Evolutionary conservation across 53 echinoderm and acorn worm species (phyloP), one percentile per base, ranked within the genome.

Genomic region (Apostichopus leukothele): DNA sequence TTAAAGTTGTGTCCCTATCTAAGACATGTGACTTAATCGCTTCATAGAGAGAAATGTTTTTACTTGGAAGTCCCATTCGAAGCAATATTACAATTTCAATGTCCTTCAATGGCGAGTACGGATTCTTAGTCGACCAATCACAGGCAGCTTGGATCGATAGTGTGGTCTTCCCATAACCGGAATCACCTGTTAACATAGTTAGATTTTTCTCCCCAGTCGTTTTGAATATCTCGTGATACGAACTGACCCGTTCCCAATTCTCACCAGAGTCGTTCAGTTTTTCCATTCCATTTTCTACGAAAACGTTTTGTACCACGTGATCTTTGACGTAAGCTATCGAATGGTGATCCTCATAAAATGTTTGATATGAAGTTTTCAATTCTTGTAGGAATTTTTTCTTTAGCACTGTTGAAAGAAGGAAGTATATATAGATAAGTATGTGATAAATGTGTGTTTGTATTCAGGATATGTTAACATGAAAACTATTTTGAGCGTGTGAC

Each of bases 111-210:
- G 71, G 71, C 6, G 71, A 71, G 18, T 19, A 6, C 20, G 1
- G 14, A 19, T 13, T 71, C 18, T 71, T 71, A 4, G 71, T 71
- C 20, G 71, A 71, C 71, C 71, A 71, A 18, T 71, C 71, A 71
- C 5, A 5, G 18, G 71, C 71, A 19, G 71, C 71, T 71, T 71
- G n/a, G 4, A 71, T 4, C 14, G 71, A 18, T 13, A 71, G 18
- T 19, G 71, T 71, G 71, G 71, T 71, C 71, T 71, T 71, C 20
- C 71, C 71, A n/a, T 71, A 71, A 71, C 71, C 71, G 71, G 71
- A n/a, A 19, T 71, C 71, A 6, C 71, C 71, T n/a, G 18, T 19
- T 19, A 71, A 71, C 13, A 71, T n/a, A 18, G 71, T 71, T 63
- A 13, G 63, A 6, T 5, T 71, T 71, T 71, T 19, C 20, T 19